Evolutionary conservation across 1,140 invertebrate genomes (phyloP).

Genomic region (Euschistus heros): DNA sequence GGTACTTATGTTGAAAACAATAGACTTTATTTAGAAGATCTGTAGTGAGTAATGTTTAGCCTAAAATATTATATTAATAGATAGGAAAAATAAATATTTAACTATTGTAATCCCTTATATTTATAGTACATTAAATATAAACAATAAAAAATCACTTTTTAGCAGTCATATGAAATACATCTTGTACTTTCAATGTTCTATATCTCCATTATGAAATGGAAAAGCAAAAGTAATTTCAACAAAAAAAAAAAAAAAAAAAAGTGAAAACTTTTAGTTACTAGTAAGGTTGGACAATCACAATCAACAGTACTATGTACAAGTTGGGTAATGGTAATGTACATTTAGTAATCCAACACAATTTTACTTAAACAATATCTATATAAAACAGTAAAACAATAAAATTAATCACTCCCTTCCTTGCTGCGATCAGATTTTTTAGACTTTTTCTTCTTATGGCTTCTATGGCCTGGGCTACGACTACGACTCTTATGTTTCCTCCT

Average conservation of each 20-base stretch:
- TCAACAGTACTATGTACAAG: background rate
- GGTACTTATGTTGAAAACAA: too few relatives aligned
- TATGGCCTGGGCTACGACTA: constrained; percentile 30
- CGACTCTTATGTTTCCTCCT: constrained; percentile 32
- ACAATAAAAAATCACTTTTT: too few relatives aligned
- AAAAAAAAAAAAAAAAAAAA: background rate
- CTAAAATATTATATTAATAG: too few relatives aligned
- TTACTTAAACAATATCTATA: background rate
- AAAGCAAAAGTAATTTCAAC: background rate
- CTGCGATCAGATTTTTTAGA: constrained; percentile 31
- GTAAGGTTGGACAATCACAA: too few relatives aligned
- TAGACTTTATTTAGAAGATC: too few relatives aligned
- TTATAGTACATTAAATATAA: too few relatives aligned
- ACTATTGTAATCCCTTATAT: too few relatives aligned
- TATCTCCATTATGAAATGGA: too few relatives aligned
- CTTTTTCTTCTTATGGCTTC: constrained; percentile 33
- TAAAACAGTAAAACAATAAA: background rate
- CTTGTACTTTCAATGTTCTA: too few relatives aligned
- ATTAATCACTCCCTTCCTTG: constrained; percentile 23
- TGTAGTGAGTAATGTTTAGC: too few relatives aligned
- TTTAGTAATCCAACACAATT: background rate
- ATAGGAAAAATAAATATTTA: too few relatives aligned
- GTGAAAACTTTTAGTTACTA: background rate
- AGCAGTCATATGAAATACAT: too few relatives aligned
- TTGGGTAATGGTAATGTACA: background rate